A percentile compares a stretch with the other conserved stretches of the same genome.
Conservation (phyloP, 2,888 invertebrate species). For the Drosophila neotestacea region DNA sequence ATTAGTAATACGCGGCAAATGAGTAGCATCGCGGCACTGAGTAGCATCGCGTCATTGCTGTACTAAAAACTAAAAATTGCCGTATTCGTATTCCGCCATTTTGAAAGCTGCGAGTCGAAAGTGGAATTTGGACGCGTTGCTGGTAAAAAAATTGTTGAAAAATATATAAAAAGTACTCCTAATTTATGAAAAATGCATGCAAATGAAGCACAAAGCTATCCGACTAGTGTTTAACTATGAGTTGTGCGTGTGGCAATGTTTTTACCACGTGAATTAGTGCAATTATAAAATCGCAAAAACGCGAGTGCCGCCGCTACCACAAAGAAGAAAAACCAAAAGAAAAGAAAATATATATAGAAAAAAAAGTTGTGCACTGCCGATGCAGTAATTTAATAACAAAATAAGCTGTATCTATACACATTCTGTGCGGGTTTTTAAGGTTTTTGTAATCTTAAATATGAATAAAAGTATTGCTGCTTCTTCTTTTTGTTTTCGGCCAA, state of each 20-base stretch:
- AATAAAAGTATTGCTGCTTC: conserved; percentile 45
- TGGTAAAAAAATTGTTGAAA: conserved; percentile 79
- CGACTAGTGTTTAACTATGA: conserved; percentile 51
- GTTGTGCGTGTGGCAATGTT: conserved; percentile 63
- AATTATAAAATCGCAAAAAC: conserved; percentile 74
- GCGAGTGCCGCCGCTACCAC: conserved; percentile 61
- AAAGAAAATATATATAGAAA: conserved; percentile 43
- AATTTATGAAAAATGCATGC: conserved; percentile 59
- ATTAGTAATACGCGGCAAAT: conserved; percentile 58
- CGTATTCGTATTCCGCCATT: conserved; percentile 86
- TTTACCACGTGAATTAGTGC: conserved; percentile 73
- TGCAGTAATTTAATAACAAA: conserved; percentile 52
- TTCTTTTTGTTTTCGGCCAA: conserved; percentile 59
- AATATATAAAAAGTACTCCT: conserved; percentile 64
- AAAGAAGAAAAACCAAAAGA: conserved; percentile 63
- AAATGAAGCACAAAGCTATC: conserved; percentile 45
- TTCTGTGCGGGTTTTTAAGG: conserved; percentile 44
- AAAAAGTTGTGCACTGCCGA: conserved; percentile 61
- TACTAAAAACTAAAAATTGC: conserved; percentile 84
- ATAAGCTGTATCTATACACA: conserved; percentile 37
- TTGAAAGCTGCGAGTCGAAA: conserved; percentile 85
- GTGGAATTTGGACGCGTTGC: conserved; percentile 85
- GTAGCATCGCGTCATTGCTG: conserved; percentile 84
- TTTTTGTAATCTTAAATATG: conserved; percentile 37
- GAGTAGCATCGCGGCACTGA: conserved; percentile 71